A percentile compares a stretch with the other conserved stretches of the same genome.
Evolutionary conservation across 2,888 invertebrate species (phyloP).

Genomic region (Pasiphila rectangulata): DNA sequence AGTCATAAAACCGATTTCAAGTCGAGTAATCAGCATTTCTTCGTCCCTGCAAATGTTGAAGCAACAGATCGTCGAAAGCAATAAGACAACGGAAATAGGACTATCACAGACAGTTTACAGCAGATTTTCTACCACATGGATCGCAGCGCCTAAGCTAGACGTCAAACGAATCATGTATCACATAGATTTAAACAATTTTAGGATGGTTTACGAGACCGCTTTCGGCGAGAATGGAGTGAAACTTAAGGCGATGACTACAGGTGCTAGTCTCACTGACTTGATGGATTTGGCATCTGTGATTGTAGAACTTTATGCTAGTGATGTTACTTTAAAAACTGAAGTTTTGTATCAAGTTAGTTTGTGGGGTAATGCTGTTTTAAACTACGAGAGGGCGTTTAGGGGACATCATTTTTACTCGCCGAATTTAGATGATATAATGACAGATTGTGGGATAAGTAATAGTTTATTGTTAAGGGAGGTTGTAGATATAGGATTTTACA

Average conservation of each 20-base stretch:
- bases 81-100: background rate
- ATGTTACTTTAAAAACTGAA: conserved; percentile 16
- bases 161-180: conserved; percentile 1
- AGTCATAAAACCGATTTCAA: conserved; percentile 14
- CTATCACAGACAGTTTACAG: conserved; percentile 14
- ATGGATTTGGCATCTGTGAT: conserved; percentile 4
- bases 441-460: conserved; percentile 18
- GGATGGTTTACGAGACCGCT: conserved; percentile 3
- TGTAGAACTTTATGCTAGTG: conserved; percentile 18
- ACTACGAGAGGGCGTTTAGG: conserved; percentile 28
- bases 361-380: conserved; percentile 34
- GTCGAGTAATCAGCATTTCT: background rate
- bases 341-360: conserved; percentile 33
- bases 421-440: conserved; percentile 32
- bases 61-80: conserved; percentile 7
- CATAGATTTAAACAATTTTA: conserved; percentile 11
- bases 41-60: conserved; percentile 16
- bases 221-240: conserved; percentile 10
- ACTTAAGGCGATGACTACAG: conserved; percentile 3
- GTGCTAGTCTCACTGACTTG: conserved; percentile 1
- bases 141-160: conserved; percentile 1
- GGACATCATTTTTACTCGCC: conserved; percentile 40
- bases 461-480: conserved; percentile 8
- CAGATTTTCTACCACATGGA: conserved; percentile 13
- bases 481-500: conserved; percentile 18